Base-by-base conservation (phyloP, 2,113 vertebrate genomes). In the Leiothrix lutea region DNA sequence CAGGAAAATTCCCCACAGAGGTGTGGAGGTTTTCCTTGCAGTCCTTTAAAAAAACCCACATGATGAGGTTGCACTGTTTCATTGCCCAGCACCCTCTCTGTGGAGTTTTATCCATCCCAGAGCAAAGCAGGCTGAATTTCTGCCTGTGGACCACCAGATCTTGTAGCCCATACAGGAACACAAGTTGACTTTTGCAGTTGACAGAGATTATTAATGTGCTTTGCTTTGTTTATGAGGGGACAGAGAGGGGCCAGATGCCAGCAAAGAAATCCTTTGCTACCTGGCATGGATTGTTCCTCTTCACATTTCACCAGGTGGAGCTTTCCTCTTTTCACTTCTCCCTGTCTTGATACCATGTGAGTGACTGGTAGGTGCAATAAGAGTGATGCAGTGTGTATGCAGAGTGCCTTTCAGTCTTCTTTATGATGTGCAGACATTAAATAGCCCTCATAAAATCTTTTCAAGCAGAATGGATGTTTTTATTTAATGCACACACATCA, bases 41-140 rank as follows among this genome's bases (percentile, higher is more conserved):
- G 18, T 35, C 45, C 13, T 80, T 47, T 56, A 33, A 16, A 24
- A 65, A 77, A 33, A 1, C 1, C 3, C 19, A 31, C 29, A 21
- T 11, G 58, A 23, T 0, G 0, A n/a, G n/a, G 19, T 8, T 62
- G 70, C 9, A 4, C 10, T 17, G 42, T 36, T 48, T n/a, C 1
- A 4, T 25, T 56, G 54, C 50, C n/a, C 45, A 24, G 5, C 35
- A 36, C 11, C 12, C 25, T 2, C 20, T 71, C 36, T 53, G 56
- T 42, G 1, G 1, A 14, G 14, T 54, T 9, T 60, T 40, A 13
- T 11, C 48, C 26, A 9, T n/a, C 25, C 24, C 22, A 5, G 8
- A 66, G 66, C 42, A 54, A 57, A 29, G 57, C 0, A 2, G 31
- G 22, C 47, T 67, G 20, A 33, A 26, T 23, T 85, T 78, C 45